Percentiles rank a stretch among this genome's conserved stretches.
phyloP scores from a whole-genome alignment of 2,888 invertebrate genomes.

The Drosophila paranaensis region DNA sequence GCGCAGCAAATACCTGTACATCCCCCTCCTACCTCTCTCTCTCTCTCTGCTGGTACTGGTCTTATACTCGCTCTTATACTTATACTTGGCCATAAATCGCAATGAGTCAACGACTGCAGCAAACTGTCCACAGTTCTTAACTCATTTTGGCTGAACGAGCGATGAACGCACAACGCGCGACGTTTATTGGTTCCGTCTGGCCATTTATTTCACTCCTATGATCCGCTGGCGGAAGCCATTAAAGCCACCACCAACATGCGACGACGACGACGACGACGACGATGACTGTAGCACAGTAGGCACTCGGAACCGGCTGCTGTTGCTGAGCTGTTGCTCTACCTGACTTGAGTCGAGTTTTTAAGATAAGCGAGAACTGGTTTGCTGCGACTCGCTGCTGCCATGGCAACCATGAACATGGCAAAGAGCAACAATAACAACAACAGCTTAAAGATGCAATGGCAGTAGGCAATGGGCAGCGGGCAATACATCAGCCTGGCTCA shows the following conservation, averaged over 20 bases:
- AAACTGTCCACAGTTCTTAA: constrained; percentile 77
- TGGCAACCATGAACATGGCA: constrained; percentile 70
- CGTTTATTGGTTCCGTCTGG: constrained; percentile 85
- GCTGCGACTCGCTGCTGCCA: constrained; percentile 48
- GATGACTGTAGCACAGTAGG: constrained; percentile 51
- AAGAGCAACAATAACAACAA: constrained; percentile 32
- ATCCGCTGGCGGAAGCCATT: constrained; percentile 85
- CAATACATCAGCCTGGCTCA: constrained; percentile 57
- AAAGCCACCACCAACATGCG: constrained; percentile 83
- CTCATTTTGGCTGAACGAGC: constrained; percentile 68
- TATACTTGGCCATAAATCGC: constrained; percentile 57
- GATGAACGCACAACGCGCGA: constrained; percentile 74
- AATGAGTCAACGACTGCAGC: constrained; percentile 66
- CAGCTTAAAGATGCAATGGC: constrained; percentile 40
- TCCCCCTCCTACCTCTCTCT: background rate
- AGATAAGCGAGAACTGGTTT: constrained; percentile 72
- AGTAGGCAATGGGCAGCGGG: constrained; percentile 17
- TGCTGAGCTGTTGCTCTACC: constrained; percentile 50
- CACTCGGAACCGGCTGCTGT: constrained; percentile 57
- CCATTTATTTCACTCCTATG: constrained; percentile 84
- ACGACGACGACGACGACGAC: constrained; percentile 44
- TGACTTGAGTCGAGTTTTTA: constrained; percentile 60
- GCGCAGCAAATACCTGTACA: background rate
- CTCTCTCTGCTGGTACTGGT: background rate
- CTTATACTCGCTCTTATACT: constrained; percentile 18